Base-by-base conservation (phyloP, 2,888 invertebrate species). In the Buathra laborator region DNA sequence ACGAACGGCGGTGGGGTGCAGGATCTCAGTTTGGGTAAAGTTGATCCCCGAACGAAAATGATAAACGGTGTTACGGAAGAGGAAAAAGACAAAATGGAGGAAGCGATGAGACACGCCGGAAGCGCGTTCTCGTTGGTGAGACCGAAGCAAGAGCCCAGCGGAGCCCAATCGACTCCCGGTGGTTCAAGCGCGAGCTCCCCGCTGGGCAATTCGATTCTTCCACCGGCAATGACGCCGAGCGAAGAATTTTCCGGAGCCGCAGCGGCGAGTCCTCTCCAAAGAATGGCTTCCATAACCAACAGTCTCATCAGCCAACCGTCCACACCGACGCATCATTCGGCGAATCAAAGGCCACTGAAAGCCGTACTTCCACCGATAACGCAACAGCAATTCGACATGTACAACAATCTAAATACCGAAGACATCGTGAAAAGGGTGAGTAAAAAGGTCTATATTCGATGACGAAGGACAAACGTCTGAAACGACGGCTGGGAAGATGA, bases 271-370 rank as follows among this genome's bases (percentile, higher is more conserved):
- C 99, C 99, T 0, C 95, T 99, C 74, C 99, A 99, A 94, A 95
- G 99, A 92, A 99, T 99, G 99, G 99, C 99, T 85, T 99, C 98
- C 88, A 99, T 99, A 90, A 99, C 99, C 66, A 99, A 99, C 94
- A 99, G 99, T 86, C 95, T 99, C 89, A 98, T 99, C 92, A 98
- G 98, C 88, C 97, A 98, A 95, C 97, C 97, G 81, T 96, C 97
- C 84, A 96, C 97, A 84, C 98, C 98, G 88, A 96, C 97, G 10
- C 98, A 98, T 93, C 98, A 98, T 92, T 95, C 97, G 74, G 96
- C 97, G 16, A 96, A 96, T 64, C 98, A 98, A 93, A 95, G 99
- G 89, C 99, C 99, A 16, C 96, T 99, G 91, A 98, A 99, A 94
- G 99, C 99, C 44, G 99, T 99, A 67, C 95, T 99, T 90, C 99